Conservation (phyloP, 1,140 invertebrate genomes). For the Drosophila chauvacae region DNA sequence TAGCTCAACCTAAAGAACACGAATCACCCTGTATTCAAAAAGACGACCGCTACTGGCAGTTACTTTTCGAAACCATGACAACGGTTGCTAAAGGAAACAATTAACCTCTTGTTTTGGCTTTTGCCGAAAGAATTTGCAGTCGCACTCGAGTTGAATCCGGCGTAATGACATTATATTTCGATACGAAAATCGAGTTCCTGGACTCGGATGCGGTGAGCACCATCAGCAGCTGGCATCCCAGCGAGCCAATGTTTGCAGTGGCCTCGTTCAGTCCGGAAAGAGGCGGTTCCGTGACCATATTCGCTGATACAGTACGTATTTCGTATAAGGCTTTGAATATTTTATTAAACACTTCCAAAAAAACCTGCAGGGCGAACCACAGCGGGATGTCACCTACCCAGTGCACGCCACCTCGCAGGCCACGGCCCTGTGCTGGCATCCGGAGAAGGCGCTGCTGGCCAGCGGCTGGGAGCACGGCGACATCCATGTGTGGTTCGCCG, state of each 20-base stretch:
- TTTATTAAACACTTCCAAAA: background rate
- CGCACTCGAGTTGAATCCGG: background rate
- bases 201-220: constrained; percentile 90
- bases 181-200: constrained; percentile 89
- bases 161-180: constrained; percentile 91
- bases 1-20: background rate
- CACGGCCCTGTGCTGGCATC: constrained; percentile 95
- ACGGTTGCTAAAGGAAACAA: constrained; percentile 32
- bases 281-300: constrained; percentile 94
- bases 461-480: constrained; percentile 97
- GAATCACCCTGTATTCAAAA: constrained; percentile 17
- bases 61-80: constrained; percentile 37
- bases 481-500: constrained; percentile 91
- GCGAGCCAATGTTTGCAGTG: constrained; percentile 92
- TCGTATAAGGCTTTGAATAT: background rate
- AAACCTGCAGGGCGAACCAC: constrained; percentile 89
- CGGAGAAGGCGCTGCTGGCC: constrained; percentile 91
- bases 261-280: constrained; percentile 94
- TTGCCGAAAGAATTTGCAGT: background rate
- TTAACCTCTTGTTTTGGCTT: constrained; percentile 53
- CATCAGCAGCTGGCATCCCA: constrained; percentile 91
- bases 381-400: constrained; percentile 91
- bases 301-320: constrained; percentile 91
- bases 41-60: background rate
- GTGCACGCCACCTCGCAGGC: constrained; percentile 90